Base-by-base conservation (phyloP, 2,888 invertebrate genomes). In the Ditylenchus weischeri region DNA sequence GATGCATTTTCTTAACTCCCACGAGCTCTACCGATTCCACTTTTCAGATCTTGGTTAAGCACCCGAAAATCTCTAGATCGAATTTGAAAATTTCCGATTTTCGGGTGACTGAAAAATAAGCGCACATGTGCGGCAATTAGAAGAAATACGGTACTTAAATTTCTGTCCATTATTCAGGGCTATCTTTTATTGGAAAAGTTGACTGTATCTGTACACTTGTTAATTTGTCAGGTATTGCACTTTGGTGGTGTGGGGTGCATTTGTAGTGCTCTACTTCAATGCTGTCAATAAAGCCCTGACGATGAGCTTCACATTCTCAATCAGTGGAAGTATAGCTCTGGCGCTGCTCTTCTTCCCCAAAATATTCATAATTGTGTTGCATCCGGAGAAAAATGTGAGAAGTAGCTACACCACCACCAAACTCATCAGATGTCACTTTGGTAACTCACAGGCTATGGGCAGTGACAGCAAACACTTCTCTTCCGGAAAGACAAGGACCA, bases 241-340 rank as follows among this genome's bases (percentile, higher is more conserved):
- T n/a, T 67, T 81, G 29, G 81, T 81, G 10, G 79, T 81, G n/a
- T 96, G 96, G 96, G 86, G 93, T 75, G 96, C 96, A 23, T 96
- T 96, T 85, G 92, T 96, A 66, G 93, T 95, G 8, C 88, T 96
- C 62, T 95, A 95, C 86, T 94, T 95, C 84, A 93, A 93, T 72
- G 94, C 88, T 75, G 88, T 74, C 36, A 75, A 77, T 69, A 81
- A 81, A 72, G 79, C 77, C 15, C 69, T 87, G 50, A 86, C 86
- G 8, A 84, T 87, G 87, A 89, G 89, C 78, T 87, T 90, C 84
- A 89, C 89, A 79, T 88, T 89, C 59, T 89, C 88, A n/a, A 84
- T 90, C 62, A 89, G 88, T 78, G 90, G 90, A 8, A 87, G 88
- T 76, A 89, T 90, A 10, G 89, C 89, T 54, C 87, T 90, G 79